A percentile compares a stretch with the other conserved stretches of the same genome.
Evolutionary conservation across 2,888 invertebrate species (phyloP).

Genomic region (Anarsia innoxiella): DNA sequence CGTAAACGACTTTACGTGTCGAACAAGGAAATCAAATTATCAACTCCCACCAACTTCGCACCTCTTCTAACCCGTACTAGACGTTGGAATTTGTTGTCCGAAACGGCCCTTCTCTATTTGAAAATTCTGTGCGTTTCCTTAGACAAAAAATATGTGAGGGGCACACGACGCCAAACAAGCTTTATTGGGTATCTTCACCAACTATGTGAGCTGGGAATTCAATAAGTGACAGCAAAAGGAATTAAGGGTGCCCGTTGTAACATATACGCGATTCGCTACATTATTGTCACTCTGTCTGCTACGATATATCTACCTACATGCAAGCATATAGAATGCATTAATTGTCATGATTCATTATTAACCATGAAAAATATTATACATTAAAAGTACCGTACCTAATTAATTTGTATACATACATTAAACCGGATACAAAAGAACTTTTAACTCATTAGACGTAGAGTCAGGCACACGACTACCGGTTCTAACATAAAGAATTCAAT

Average conservation of each 20-base stretch:
- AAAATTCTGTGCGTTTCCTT: slow-evolving; percentile 59
- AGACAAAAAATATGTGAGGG: slow-evolving; percentile 57
- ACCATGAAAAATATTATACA: background rate
- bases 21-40: slow-evolving; percentile 72
- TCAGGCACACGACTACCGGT: slow-evolving; percentile 6
- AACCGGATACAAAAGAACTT: background rate
- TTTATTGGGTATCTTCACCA: slow-evolving; percentile 66
- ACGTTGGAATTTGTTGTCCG: slow-evolving; percentile 52
- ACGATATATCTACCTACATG: slow-evolving; percentile 4
- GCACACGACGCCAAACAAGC: slow-evolving; percentile 56
- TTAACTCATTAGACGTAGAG: slow-evolving; percentile 8
- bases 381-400: background rate
- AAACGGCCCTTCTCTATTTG: slow-evolving; percentile 52
- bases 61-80: slow-evolving; percentile 51
- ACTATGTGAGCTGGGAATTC: slow-evolving; percentile 63
- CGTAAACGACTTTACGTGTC: slow-evolving; percentile 71
- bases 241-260: slow-evolving; percentile 49
- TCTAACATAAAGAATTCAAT: slow-evolving; percentile 29
- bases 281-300: slow-evolving; percentile 15
- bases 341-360: too few species aligned
- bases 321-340: background rate
- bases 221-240: slow-evolving; percentile 64
- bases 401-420: background rate
- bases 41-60: slow-evolving; percentile 64
- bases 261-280: slow-evolving; percentile 40